phyloP scores from a whole-genome alignment of 2,113 vertebrate genomes.

The Psilopsiagon aurifrons region DNA sequence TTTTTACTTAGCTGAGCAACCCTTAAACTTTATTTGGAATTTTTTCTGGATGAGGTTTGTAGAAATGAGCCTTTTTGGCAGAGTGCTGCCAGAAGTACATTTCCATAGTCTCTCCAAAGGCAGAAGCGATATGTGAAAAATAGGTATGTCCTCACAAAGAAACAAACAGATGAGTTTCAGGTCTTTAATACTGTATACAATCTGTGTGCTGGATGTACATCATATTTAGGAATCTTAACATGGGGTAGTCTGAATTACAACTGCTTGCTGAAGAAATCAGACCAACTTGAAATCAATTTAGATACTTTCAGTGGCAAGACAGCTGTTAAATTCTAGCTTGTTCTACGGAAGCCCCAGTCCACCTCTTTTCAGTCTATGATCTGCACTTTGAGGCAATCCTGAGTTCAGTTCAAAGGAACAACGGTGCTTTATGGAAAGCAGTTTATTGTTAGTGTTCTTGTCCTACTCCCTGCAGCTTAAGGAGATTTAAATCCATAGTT shows the following conservation, averaged over 20 bases:
- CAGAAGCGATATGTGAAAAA: neutral
- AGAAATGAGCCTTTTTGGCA: neutral
- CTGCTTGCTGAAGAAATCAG: neutral
- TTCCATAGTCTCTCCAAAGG: neutral
- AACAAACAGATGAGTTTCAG: neutral
- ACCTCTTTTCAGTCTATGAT: neutral
- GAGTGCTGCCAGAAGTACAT: neutral
- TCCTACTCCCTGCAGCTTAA: neutral
- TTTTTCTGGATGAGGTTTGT: neutral
- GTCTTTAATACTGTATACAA: neutral
- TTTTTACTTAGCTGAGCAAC: neutral
- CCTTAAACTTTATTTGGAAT: neutral
- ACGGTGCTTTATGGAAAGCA: neutral
- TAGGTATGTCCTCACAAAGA: neutral
- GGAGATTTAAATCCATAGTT: neutral
- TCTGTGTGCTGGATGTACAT: neutral
- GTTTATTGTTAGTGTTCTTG: neutral
- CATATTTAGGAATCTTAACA: neutral
- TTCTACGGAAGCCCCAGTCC: neutral
- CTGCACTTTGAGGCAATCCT: neutral
- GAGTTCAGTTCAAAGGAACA: neutral
- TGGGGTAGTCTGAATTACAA: neutral
- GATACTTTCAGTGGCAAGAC: neutral
- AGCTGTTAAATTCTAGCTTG: neutral
- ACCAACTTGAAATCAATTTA: neutral